Evolutionary conservation across 2,113 vertebrate species (phyloP).

Genomic region (Mugil cephalus): DNA sequence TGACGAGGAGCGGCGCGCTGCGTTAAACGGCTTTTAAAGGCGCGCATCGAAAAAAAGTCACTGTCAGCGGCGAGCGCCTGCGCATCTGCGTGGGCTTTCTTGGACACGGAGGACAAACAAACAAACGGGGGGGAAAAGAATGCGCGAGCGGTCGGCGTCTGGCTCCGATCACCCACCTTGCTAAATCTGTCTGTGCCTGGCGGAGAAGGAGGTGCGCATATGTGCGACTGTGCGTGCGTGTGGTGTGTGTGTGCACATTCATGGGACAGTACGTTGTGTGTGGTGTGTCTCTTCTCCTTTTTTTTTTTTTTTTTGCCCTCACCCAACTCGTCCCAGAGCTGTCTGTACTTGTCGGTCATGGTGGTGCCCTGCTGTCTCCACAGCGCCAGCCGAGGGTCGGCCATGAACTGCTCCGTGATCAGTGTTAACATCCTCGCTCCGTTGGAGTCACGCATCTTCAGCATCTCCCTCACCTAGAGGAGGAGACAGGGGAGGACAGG

Average conservation of each 20-base stretch:
- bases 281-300: conserved; percentile 19
- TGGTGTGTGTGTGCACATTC: conserved; percentile 6
- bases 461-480: conserved; percentile 95
- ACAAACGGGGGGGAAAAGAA: conserved; percentile 26
- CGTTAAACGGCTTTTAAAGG: conserved; percentile 53
- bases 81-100: conserved; percentile 34
- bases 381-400: conserved; percentile 93
- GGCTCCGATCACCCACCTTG: conserved; percentile 50
- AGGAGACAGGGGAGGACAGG: conserved; percentile 32
- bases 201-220: conserved; percentile 4
- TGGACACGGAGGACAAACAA: conserved; percentile 56
- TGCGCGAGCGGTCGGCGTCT: conserved; percentile 26
- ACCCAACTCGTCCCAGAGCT: conserved; percentile 95
- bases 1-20: conserved; percentile 43
- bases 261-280: conserved; percentile 15
- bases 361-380: conserved; percentile 98
- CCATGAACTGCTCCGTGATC: conserved; percentile 99
- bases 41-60: no score
- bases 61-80: no score
- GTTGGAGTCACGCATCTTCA: conserved; percentile 99
- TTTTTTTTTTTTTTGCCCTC: conserved; percentile 42
- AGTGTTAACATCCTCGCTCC: conserved; percentile 97
- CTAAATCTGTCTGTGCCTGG: conserved; percentile 50
- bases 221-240: conserved; percentile 10
- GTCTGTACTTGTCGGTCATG: conserved; percentile 99